phyloP scores from a whole-genome alignment of 2,113 vertebrate species.

The Furnarius figulus region DNA sequence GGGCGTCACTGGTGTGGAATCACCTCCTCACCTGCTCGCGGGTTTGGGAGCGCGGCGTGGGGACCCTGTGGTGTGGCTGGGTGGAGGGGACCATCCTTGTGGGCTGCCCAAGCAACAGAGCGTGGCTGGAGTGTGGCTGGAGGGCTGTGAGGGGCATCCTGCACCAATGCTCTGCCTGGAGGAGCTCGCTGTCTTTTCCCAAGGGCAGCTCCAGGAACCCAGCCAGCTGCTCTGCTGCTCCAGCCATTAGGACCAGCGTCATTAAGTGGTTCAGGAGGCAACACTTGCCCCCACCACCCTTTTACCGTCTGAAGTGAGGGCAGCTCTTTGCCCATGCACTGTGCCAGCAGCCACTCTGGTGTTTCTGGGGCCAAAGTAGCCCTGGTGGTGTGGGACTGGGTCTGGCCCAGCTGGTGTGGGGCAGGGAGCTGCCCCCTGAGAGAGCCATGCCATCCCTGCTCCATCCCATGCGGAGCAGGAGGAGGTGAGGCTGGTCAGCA shows the following conservation, averaged over 20 bases:
- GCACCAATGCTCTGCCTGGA: not conserved
- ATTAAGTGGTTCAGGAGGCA: conserved; percentile 13
- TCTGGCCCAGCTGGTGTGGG: fast-evolving
- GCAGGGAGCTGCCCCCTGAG: fast-evolving
- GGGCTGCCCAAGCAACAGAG: not conserved
- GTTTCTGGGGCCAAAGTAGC: not conserved
- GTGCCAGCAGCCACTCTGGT: not conserved
- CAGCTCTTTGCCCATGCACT: not conserved
- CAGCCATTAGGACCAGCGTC: conserved; percentile 32
- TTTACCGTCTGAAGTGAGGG: not conserved
- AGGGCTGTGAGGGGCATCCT: not conserved
- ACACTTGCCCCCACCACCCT: not conserved
- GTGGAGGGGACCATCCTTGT: fast-evolving
- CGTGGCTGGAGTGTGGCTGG: not conserved
- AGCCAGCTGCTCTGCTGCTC: not conserved
- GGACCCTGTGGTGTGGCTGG: not conserved
- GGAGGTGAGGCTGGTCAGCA: fast-evolving
- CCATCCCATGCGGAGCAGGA: fast-evolving
- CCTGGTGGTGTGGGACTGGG: fast-evolving
- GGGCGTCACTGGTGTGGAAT: not conserved
- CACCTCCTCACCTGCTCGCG: fast-evolving
- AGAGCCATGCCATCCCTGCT: fast-evolving
- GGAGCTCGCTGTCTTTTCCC: not conserved
- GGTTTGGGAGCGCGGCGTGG: fast-evolving
- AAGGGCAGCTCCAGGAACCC: not conserved